Percentiles rank a stretch among this genome's conserved stretches.
These are phyloP conservation scores for Conistra vaccinii DNA, from an alignment of 2,888 invertebrate genomes.

Conservation along the genomic window DNA sequence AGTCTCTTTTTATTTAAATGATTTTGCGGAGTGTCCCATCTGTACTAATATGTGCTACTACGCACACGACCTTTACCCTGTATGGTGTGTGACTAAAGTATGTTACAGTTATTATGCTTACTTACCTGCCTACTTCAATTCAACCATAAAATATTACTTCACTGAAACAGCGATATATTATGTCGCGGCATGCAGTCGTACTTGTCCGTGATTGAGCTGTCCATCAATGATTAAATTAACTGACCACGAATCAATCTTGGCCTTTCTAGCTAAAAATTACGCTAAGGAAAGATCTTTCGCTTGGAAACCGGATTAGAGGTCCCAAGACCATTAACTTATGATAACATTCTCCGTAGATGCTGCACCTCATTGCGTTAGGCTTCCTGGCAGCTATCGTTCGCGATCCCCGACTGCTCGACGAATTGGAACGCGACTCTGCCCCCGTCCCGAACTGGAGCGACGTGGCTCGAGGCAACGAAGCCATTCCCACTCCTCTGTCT, in stretches of 20 bases:
- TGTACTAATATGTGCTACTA: too few species aligned
- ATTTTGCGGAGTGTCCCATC: too few species aligned
- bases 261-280: not conserved
- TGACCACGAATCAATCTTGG: not conserved
- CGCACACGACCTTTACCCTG: constrained; percentile 13
- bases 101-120: constrained; percentile 3
- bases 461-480: constrained; percentile 79
- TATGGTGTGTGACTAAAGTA: constrained; percentile 10
- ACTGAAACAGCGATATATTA: not conserved
- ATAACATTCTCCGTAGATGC: constrained; percentile 88
- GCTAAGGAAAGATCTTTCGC: not conserved
- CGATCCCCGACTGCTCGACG: constrained; percentile 93
- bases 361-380: constrained; percentile 94
- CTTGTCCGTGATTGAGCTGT: not conserved
- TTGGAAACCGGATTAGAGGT: not conserved
- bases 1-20: too few species aligned
- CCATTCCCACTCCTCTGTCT: constrained; percentile 93
- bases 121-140: not conserved
- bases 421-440: constrained; percentile 90
- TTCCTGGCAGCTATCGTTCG: constrained; percentile 94
- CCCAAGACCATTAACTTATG: not conserved
- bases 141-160: constrained; percentile 17
- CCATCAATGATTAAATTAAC: not conserved
- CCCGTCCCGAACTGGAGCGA: constrained; percentile 82
- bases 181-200: not conserved